Evolutionary conservation across 2,113 vertebrate species (phyloP).

Genomic region (Callocephalon fimbriatum): DNA sequence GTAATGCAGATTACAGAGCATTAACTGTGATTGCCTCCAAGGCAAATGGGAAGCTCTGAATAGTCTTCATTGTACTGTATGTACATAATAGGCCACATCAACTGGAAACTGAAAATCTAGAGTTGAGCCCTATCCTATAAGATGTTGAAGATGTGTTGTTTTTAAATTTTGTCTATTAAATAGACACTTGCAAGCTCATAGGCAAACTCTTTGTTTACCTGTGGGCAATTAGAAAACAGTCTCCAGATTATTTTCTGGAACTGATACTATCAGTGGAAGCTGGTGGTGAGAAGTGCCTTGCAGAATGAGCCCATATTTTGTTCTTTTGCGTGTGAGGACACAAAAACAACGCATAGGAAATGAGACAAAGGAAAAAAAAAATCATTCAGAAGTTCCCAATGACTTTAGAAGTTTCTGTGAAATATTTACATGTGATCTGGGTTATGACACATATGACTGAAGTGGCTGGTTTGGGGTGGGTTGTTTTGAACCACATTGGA

Average conservation of each 20-base stretch:
- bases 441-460: neutral
- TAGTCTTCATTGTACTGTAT: neutral
- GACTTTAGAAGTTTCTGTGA: neutral
- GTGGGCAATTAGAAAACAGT: neutral
- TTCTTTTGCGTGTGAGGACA: neutral
- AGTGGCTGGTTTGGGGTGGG: neutral
- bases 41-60: constrained; percentile 20
- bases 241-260: neutral
- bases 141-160: neutral
- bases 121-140: neutral
- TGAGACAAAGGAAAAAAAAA: neutral
- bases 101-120: neutral
- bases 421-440: neutral
- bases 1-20: constrained; percentile 16
- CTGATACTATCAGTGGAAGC: neutral
- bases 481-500: neutral
- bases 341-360: neutral
- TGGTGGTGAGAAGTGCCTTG: neutral
- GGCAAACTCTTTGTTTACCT: neutral
- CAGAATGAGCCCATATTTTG: neutral
- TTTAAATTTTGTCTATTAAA: neutral
- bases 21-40: neutral
- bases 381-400: neutral
- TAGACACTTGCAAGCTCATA: neutral
- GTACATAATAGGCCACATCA: neutral